Base-by-base conservation (phyloP, 2,797 vertebrate genomes). In the Limnodromus scolopaceus region DNA sequence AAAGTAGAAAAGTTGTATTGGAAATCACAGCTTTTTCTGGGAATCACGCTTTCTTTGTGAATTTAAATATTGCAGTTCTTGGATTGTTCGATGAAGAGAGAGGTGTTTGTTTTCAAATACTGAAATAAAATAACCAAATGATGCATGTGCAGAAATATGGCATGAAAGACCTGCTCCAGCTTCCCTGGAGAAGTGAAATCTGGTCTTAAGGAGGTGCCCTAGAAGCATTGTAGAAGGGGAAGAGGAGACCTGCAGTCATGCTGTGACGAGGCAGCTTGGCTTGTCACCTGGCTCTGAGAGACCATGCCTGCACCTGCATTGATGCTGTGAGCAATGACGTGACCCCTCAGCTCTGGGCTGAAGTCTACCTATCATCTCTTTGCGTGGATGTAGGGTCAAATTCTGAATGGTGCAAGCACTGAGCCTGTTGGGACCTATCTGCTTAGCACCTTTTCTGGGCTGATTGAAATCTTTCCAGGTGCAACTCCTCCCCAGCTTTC, bases 321-420 rank as follows among this genome's bases (percentile, higher is more conserved):
- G 48, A 22, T 0, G 1, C 19, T 18, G 16, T 46, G 1, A 2
- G 23, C 53, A 5, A 2, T 53, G 71, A 27, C 6, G 1, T 4
- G 6, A 51, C 11, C 22, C 10, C 41, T 87, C 45, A 30, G 58
- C 38, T 57, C 54, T 23, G 34, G 19, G 10, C 10, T 58, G 16
- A 70, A 65, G 12, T 3, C 6, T 36, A 25, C 4, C 16, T 1
- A 0, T 48, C 9, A 3, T 45, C 27, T 66, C 20, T 64, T 54
- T 34, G 55, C 8, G 34, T n/a, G 25, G 8, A 8, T 32, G 0
- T 4, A 14, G 27, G 9, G 28, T 49, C 53, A 30, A 43, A 72
- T 13, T 55, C 48, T 2, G 1, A 77, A 14, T 3, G 4, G 25
- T 41, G n/a, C 23, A 41, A 75, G 32, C 32, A 16, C 38, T 14